Evolutionary conservation across 37 sponge, comb jelly and placozoan genomes (phyloP).

Genomic region (Lycopodina hypogea): DNA sequence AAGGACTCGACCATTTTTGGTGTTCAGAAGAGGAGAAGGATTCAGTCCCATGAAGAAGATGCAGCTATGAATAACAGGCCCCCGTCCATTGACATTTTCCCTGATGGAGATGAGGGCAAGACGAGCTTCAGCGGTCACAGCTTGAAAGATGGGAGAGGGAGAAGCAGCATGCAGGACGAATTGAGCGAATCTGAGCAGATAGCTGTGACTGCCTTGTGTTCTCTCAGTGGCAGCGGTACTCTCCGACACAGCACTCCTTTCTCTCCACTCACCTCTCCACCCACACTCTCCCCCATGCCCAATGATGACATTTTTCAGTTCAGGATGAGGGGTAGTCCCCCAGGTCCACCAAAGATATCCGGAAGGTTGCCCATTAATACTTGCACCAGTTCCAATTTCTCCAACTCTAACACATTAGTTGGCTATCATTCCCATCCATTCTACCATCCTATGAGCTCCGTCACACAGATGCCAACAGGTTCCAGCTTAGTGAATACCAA

Average conservation of each 20-base stretch:
- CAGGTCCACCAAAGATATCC: conserved; percentile 1
- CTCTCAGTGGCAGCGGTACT: conserved; percentile 41
- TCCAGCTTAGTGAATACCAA: conserved; percentile 20
- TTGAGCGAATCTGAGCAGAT: conserved; percentile 59
- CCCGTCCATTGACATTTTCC: conserved; percentile 18
- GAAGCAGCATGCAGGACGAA: conserved; percentile 41
- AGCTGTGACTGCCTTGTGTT: conserved; percentile 48
- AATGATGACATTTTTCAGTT: conserved; percentile 35
- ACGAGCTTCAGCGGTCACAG: conserved; percentile 15
- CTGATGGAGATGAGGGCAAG: conserved; percentile 4
- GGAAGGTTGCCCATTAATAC: conserved; percentile 2
- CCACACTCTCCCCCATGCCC: conserved; percentile 16
- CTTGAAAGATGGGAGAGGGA: conserved; percentile 10
- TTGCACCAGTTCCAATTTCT: not conserved
- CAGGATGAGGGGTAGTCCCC: conserved; percentile 10
- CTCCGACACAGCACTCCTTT: conserved; percentile 38
- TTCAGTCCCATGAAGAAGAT: conserved; percentile 24
- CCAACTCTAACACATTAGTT: not conserved
- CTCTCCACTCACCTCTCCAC: conserved; percentile 33
- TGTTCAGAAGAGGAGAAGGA: conserved; percentile 9
- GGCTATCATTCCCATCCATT: not conserved
- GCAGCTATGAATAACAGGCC: not conserved
- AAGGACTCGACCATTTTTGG: not conserved
- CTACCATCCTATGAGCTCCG: not conserved
- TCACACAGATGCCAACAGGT: conserved; percentile 26